A percentile compares a stretch with the other conserved stretches of the same genome.
These are phyloP conservation scores for Girardia tigrina DNA, from an alignment of 2,888 invertebrate species.

Conservation along the genomic window DNA sequence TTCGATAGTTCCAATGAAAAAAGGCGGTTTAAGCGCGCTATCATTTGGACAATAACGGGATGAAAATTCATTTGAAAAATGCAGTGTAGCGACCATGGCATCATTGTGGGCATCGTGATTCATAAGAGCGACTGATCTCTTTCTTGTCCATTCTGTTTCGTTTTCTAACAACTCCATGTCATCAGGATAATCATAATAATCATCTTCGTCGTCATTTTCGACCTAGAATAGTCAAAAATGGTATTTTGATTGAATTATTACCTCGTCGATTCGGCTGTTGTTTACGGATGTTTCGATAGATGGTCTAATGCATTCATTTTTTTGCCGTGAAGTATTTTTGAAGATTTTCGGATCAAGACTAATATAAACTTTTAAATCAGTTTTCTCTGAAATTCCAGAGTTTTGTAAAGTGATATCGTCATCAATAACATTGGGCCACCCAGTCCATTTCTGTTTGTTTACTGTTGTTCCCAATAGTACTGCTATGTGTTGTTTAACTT, in stretches of 20 bases:
- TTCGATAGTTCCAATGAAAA: neutral
- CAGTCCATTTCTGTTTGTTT: neutral
- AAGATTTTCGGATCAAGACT: neutral
- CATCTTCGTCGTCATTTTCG: constrained; percentile 27
- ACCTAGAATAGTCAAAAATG: neutral
- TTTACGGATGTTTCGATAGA: neutral
- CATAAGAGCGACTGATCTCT: constrained; percentile 43
- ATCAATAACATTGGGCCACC: neutral
- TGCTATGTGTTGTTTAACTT: neutral
- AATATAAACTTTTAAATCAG: neutral
- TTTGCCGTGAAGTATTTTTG: neutral
- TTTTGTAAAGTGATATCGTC: neutral
- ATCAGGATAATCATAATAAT: constrained; percentile 24
- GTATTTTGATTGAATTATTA: neutral
- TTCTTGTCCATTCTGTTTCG: constrained; percentile 67
- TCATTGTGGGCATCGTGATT: constrained; percentile 16
- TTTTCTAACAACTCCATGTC: constrained; percentile 53
- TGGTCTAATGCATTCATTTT: neutral
- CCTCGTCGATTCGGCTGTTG: constrained; percentile 11
- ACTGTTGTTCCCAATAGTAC: neutral
- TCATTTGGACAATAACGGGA: neutral
- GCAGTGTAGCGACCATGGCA: neutral
- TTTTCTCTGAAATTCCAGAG: neutral
- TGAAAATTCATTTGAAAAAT: neutral
- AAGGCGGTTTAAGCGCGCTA: neutral